Percentiles rank a stretch among this genome's conserved stretches.
phyloP scores from a whole-genome alignment of 2,888 invertebrate genomes.

The Drosophila borealis region DNA sequence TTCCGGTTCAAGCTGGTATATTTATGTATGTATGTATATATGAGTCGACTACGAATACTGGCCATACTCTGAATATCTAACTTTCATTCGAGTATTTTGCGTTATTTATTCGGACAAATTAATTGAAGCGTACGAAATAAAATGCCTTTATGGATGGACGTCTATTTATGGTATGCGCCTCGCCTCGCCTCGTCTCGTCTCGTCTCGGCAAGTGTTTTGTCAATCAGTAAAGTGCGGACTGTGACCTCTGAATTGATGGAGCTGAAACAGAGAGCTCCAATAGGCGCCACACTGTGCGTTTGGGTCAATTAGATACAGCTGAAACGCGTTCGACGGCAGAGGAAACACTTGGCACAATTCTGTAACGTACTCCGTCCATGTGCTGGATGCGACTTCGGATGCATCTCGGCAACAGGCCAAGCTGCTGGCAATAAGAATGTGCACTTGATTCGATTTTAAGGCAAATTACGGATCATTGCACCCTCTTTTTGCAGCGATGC shows the following conservation, averaged over 20 bases:
- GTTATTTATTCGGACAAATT: conserved; percentile 66
- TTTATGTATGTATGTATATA: conserved; percentile 8
- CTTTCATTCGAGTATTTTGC: conserved; percentile 59
- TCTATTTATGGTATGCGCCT: conserved; percentile 42
- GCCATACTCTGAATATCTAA: conserved; percentile 40
- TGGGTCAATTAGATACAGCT: conserved; percentile 41
- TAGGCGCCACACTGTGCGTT: conserved; percentile 28
- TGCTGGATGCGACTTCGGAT: background rate
- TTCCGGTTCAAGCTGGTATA: conserved; percentile 55
- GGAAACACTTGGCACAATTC: background rate
- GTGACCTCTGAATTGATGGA: conserved; percentile 52
- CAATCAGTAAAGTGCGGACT: conserved; percentile 51
- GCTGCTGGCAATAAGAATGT: conserved; percentile 6
- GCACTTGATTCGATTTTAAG: conserved; percentile 25
- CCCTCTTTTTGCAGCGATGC: conserved; percentile 4
- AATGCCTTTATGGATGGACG: conserved; percentile 29
- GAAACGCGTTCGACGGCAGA: conserved; percentile 1
- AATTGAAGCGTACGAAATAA: conserved; percentile 60
- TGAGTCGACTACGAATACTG: conserved; percentile 19
- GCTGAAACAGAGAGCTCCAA: conserved; percentile 13
- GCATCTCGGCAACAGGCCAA: conserved; percentile 11
- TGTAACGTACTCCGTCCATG: background rate
- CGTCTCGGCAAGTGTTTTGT: conserved; percentile 29
- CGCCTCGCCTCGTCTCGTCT: background rate
- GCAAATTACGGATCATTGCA: conserved; percentile 23